Conservation (phyloP, 2,113 vertebrate genomes). For the Trichechus manatus region DNA sequence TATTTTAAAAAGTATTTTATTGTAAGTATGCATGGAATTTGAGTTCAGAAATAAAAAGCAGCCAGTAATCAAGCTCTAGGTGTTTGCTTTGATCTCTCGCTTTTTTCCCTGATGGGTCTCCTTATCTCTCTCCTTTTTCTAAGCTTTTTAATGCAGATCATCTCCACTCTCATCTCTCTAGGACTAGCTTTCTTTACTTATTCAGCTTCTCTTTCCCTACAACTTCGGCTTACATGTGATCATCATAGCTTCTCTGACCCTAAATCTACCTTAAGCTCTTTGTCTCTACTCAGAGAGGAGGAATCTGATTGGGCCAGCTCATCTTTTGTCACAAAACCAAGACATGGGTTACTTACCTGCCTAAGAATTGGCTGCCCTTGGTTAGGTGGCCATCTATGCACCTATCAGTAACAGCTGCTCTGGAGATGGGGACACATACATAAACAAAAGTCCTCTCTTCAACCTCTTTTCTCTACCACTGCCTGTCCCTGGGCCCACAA, state of each 20-base stretch:
- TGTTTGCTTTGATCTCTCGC: neutral
- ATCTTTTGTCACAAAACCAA: constrained; percentile 24
- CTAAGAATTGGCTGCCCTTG: neutral
- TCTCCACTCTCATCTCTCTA: neutral
- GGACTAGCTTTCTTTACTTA: neutral
- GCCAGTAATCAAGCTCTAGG: neutral
- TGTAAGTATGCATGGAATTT: neutral
- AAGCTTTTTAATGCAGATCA: neutral
- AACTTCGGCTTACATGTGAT: neutral
- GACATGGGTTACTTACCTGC: neutral
- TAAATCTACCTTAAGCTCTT: neutral
- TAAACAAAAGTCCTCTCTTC: neutral
- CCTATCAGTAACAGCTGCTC: neutral
- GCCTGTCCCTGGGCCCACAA: neutral
- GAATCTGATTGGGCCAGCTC: neutral
- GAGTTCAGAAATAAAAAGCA: neutral
- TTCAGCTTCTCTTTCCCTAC: neutral
- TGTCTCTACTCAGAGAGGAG: neutral
- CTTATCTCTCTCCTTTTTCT: neutral
- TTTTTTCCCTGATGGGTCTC: neutral
- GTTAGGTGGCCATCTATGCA: neutral
- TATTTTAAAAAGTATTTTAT: neutral
- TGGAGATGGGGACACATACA: neutral
- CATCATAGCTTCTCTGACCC: neutral
- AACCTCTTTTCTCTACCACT: neutral